A percentile compares a stretch with the other conserved stretches of the same genome.
phyloP scores from a whole-genome alignment of 2,888 invertebrate species.

The Pseudeuparius sepicola region DNA sequence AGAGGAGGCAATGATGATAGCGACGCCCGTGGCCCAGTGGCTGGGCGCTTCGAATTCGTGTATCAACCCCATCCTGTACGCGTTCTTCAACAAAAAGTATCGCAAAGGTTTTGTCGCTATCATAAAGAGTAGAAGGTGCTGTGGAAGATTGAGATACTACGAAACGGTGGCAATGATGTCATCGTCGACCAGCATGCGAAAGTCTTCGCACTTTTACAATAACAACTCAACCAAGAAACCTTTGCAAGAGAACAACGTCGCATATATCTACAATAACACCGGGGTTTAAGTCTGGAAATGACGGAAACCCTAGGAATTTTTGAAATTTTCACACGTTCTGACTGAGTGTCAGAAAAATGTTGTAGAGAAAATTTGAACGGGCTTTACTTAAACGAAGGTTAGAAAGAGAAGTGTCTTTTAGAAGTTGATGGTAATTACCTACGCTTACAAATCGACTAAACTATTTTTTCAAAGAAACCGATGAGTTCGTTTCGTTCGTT shows the following conservation, averaged over 20 bases:
- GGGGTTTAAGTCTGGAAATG: conserved; percentile 49
- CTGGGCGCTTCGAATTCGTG: conserved; percentile 89
- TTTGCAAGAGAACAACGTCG: conserved; percentile 36
- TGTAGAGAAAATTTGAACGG: too few relatives aligned
- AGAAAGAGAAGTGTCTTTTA: too few relatives aligned
- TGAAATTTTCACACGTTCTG: too few relatives aligned
- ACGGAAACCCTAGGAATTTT: conserved; percentile 18
- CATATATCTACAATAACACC: conserved; percentile 61
- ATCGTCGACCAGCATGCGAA: conserved; percentile 74
- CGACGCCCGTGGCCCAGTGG: conserved; percentile 86
- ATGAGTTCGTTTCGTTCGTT: too few relatives aligned
- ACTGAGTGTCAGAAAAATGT: too few relatives aligned
- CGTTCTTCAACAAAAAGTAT: conserved; percentile 92
- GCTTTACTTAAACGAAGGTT: too few relatives aligned
- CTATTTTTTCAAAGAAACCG: too few relatives aligned
- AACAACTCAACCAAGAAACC: conserved; percentile 43
- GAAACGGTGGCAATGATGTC: conserved; percentile 80
- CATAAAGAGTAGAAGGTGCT: conserved; percentile 61
- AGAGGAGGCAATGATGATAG: conserved; percentile 67
- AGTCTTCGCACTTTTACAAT: conserved; percentile 77
- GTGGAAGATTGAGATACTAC: conserved; percentile 47
- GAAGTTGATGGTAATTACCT: too few relatives aligned
- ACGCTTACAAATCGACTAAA: too few relatives aligned
- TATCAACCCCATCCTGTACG: conserved; percentile 90
- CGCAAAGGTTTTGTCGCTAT: conserved; percentile 83